phyloP scores from a whole-genome alignment of 1,140 invertebrate genomes.

The Eurosta solidaginis region DNA sequence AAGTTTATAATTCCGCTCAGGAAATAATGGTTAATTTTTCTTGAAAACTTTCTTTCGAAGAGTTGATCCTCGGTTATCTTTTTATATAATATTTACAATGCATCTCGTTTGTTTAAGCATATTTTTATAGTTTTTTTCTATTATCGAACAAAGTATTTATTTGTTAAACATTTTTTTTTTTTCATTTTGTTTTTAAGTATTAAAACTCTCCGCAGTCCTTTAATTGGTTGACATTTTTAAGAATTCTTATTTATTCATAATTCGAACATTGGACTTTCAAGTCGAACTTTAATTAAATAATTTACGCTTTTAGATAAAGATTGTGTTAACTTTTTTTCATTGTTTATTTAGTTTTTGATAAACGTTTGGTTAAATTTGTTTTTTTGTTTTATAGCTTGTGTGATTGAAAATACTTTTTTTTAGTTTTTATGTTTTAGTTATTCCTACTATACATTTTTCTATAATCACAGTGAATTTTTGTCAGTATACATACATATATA shows the following conservation, averaged over 20 bases:
- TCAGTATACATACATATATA: too few relatives aligned
- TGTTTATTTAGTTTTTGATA: neutral
- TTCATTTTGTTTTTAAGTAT: neutral
- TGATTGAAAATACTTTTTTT: neutral
- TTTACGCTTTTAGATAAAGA: too few relatives aligned
- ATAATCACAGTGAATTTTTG: too few relatives aligned
- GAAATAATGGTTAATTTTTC: too few relatives aligned
- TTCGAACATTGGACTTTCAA: too few relatives aligned
- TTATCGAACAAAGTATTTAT: neutral
- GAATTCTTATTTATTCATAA: too few relatives aligned
- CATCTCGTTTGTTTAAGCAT: neutral
- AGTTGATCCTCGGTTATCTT: too few relatives aligned
- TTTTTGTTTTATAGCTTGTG: neutral
- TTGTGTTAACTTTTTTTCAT: too few relatives aligned
- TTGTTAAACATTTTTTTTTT: neutral
- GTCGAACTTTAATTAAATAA: too few relatives aligned
- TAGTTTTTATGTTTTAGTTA: neutral
- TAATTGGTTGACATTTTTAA: conserved; percentile 20
- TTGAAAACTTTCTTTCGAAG: too few relatives aligned
- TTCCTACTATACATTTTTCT: neutral
- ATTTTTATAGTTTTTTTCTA: neutral
- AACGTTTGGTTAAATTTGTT: neutral
- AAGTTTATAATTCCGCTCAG: too few relatives aligned
- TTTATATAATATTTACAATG: neutral
- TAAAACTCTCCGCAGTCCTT: neutral